Conservation (phyloP, 2,113 vertebrate genomes). For the Pao palembangensis region DNA sequence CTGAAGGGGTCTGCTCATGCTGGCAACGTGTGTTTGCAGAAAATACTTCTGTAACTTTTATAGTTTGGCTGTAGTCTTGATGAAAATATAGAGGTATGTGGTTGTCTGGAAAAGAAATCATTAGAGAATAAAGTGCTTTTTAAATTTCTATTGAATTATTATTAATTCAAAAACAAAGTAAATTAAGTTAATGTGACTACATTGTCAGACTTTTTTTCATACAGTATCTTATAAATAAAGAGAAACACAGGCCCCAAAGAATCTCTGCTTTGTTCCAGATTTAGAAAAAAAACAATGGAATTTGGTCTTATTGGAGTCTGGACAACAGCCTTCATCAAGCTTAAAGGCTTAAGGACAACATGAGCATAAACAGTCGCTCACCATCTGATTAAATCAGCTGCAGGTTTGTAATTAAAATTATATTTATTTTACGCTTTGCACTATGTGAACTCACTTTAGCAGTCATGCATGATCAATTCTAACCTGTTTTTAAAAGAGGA, state of each 20-base stretch:
- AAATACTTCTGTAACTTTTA: background rate
- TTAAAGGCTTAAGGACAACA: conserved; percentile 8
- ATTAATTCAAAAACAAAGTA: background rate
- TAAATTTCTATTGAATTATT: background rate
- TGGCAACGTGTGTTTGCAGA: conserved; percentile 18
- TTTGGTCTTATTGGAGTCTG: conserved; percentile 24
- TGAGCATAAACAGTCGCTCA: conserved; percentile 4
- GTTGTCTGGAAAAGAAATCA: conserved; percentile 1
- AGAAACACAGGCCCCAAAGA: conserved; percentile 36
- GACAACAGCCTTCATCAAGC: conserved; percentile 23
- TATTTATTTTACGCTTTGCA: conserved; percentile 6
- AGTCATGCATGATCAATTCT: conserved; percentile 2
- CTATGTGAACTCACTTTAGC: conserved; percentile 9
- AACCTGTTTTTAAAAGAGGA: conserved; percentile 13
- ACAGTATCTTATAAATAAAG: too few species aligned
- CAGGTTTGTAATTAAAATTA: conserved; percentile 2
- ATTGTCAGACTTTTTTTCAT: too few species aligned
- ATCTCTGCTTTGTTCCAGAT: conserved; percentile 39
- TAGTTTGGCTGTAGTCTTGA: background rate
- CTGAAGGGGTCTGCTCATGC: conserved; percentile 2
- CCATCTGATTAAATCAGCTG: background rate
- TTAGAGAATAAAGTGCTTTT: background rate
- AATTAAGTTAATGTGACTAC: background rate
- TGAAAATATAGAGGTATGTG: background rate
- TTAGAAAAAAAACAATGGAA: background rate